These are phyloP conservation scores for Opisthocomus hoazin DNA, from an alignment of 2,113 vertebrate genomes.

Conservation along the genomic window DNA sequence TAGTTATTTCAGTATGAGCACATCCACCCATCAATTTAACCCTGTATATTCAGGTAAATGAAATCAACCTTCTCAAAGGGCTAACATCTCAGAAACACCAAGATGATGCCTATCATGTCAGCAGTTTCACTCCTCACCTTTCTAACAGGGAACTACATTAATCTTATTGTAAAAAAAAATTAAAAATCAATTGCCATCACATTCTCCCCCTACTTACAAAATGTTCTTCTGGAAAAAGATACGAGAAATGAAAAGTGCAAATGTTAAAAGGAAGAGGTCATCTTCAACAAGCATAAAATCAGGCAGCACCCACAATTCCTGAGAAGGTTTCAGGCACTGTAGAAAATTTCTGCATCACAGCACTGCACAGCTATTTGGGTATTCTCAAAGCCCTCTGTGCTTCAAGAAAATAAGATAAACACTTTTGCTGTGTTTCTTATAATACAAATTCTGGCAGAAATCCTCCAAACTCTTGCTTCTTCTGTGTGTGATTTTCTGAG, in stretches of 20 bases:
- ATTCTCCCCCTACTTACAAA: not conserved
- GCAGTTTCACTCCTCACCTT: not conserved
- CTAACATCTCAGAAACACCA: not conserved
- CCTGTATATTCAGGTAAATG: not conserved
- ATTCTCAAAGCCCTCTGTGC: not conserved
- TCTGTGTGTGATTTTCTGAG: not conserved
- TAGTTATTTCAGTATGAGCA: not conserved
- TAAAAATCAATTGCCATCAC: not conserved
- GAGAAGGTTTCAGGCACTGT: not conserved
- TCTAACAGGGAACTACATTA: not conserved
- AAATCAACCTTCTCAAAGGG: not conserved
- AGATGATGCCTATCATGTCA: not conserved
- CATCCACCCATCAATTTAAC: not conserved
- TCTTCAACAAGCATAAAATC: not conserved
- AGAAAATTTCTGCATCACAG: not conserved
- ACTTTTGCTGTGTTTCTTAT: not conserved
- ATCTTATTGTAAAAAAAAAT: not conserved
- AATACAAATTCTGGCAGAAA: not conserved
- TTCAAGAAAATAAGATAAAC: not conserved
- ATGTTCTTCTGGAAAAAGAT: not conserved
- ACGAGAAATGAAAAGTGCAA: not conserved
- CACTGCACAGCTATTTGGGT: not conserved
- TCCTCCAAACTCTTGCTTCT: not conserved
- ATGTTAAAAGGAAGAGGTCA: not conserved
- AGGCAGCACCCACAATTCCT: not conserved